Evolutionary conservation across 35 echinoderm and acorn worm genomes (phyloP), one percentile per base, ranked within the genome.

Genomic region (Hemicentrotus pulcherrimus): DNA sequence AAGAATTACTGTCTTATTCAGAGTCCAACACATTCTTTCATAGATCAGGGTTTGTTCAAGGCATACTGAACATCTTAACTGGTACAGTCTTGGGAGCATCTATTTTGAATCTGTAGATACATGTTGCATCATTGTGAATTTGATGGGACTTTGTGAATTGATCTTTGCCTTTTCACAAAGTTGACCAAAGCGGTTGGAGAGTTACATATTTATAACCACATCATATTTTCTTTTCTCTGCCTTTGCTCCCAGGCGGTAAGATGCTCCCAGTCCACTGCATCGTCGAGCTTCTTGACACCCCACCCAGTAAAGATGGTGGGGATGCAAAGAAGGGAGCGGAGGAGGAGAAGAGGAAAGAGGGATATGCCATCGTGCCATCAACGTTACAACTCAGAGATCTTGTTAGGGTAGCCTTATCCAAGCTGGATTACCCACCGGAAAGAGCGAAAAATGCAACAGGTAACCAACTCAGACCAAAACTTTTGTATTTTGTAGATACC

Each of bases 281-380:
- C 14, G 61, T 96, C 18, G 96, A 96, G 61, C 48, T 94, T 16
- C 85, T 96, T 5, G 96, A 96, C 94, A 31, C 94, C 18, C 48
- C 48, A 4, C 48, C 91, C 4, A n/a, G 48, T 31, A 85, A 58
- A 18, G 93, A 95, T 24, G 93, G 78, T 1, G 88, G 94, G 47
- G 92, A 30, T 31, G 11, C 45, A 13, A 47, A 55, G 24, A 91
- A 58, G 24, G 87, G 94, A 46, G 95, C 48, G 33, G 88, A 96
- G 47, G 92, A 95, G n/a, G 47, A 48, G 22, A 48, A 86, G 60
- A 91, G 50, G 35, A 87, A 47, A 18, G 96, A 96, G 88, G 96
- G 96, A 7, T 96, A 96, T 41, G 96, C 96, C 96, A 96, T 96
- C 45, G 96, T 96, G 22, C 96, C 96, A 33, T 94, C 85, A 86